Base-by-base conservation (phyloP, 2,113 vertebrate species). In the Limnothrissa miodon region DNA sequence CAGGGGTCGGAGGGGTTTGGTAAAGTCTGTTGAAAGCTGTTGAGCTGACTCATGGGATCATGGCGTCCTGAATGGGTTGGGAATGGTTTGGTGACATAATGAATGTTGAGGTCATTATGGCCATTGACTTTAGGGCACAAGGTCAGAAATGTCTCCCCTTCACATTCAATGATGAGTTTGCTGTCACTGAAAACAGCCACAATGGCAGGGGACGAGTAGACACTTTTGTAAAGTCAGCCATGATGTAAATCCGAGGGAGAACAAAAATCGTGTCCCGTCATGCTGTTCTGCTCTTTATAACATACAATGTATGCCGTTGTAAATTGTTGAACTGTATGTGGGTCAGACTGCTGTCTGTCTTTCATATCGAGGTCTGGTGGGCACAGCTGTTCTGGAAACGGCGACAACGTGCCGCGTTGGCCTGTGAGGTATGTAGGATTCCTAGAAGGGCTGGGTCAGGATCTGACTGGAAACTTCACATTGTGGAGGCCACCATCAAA, bases 371-470 rank as follows among this genome's bases (percentile, higher is more conserved):
- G 83, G 79, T 87, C 82, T 4, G 51, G 25, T 79, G 80, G 21
- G 19, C 51, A 85, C 88, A 90, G 92, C 87, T 92, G 83, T 87
- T 89, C 79, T 9, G 66, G 23, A 21, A 45, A 48, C 25, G 39
- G 23, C 0, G 21, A 81, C 10, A 85, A 88, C 19, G 0, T 81
- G 78, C 0, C 13, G 36, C 59, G 9, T 45, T 59, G 74, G 82
- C 81, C 70, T 1, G 25, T 44, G 62, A 82, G 66, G 78, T 79
- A 83, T 83, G 84, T 81, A 80, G 36, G 56, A 29, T 85, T 87
- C 48, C 5, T 62, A 85, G 88, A 88, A 42, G 79, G 84, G 85
- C 53, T 21, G 45, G 81, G 78, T 70, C 44, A 78, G 29, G 19
- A 83, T 21, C 33, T 9, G 45, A 9, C 78, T 81, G 36, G 15